phyloP scores from a whole-genome alignment of 2,888 invertebrate genomes.

The Chydorus sphaericus region DNA sequence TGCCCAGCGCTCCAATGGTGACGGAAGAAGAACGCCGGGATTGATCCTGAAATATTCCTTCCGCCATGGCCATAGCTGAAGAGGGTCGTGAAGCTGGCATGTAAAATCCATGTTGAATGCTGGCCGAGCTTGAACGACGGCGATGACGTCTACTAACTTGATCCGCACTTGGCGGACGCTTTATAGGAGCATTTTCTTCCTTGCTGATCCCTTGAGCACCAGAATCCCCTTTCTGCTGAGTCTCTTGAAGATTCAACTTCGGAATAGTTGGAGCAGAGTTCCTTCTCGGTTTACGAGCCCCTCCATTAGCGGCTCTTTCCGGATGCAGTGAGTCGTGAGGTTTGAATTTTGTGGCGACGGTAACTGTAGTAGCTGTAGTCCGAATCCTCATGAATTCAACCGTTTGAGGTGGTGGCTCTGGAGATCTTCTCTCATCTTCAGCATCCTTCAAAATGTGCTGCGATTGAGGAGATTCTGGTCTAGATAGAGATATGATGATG shows the following conservation, averaged over 20 bases:
- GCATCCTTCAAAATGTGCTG: not conserved
- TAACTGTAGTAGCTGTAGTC: constrained; percentile 12
- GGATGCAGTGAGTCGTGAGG: not conserved
- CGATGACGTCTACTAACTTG: not conserved
- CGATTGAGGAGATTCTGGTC: constrained; percentile 7
- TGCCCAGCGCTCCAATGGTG: not conserved
- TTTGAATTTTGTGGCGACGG: constrained; percentile 9
- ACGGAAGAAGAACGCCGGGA: not conserved
- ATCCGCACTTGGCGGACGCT: not conserved
- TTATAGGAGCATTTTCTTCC: not conserved
- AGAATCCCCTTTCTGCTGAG: not conserved
- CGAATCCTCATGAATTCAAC: constrained; percentile 11
- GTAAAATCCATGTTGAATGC: not conserved
- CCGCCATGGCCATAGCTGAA: constrained; percentile 1
- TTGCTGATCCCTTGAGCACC: not conserved
- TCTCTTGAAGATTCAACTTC: not conserved
- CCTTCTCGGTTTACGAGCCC: not conserved
- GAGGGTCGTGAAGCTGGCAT: constrained; percentile 11
- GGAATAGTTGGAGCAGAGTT: not conserved
- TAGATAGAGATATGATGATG: constrained; percentile 4
- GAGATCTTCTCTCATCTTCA: not conserved
- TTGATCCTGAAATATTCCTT: not conserved
- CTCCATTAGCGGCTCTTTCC: too few species aligned
- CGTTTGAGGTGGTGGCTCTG: not conserved
- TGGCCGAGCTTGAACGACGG: constrained; percentile 1